Evolutionary conservation across 2,113 vertebrate genomes (phyloP).

Genomic region (Chauna torquata): DNA sequence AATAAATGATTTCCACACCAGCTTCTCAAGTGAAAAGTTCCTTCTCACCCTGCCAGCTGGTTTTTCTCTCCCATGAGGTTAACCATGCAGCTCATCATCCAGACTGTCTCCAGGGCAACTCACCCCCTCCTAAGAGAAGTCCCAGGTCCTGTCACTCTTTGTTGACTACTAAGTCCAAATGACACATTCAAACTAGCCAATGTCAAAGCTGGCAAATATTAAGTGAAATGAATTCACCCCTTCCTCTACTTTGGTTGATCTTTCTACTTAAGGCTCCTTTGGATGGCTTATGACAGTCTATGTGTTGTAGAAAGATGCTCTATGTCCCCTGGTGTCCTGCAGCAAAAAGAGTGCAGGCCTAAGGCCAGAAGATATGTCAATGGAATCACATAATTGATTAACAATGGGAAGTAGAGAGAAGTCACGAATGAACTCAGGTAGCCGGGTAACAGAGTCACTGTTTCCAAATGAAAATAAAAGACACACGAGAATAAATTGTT

Average conservation of each 20-base stretch:
- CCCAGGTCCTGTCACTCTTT: background rate
- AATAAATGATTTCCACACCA: background rate
- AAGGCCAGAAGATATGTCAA: background rate
- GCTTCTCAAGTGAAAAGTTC: background rate
- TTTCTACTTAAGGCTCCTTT: background rate
- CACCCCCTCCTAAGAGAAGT: background rate
- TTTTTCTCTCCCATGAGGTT: background rate
- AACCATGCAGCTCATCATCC: background rate
- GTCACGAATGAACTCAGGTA: background rate
- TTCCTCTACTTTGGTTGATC: background rate
- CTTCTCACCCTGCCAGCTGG: background rate
- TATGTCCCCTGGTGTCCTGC: background rate
- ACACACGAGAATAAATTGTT: background rate
- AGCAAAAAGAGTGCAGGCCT: background rate
- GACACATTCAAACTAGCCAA: background rate
- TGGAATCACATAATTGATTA: background rate
- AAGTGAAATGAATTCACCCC: background rate
- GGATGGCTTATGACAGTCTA: background rate
- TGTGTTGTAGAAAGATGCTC: background rate
- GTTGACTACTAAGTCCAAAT: background rate
- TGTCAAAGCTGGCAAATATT: background rate
- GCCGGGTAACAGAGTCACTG: background rate
- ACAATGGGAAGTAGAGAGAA: background rate
- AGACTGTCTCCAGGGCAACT: background rate
- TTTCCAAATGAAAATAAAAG: conserved; percentile 13